Conservation (phyloP, 2,797 vertebrate species). For the Menidia menidia region DNA sequence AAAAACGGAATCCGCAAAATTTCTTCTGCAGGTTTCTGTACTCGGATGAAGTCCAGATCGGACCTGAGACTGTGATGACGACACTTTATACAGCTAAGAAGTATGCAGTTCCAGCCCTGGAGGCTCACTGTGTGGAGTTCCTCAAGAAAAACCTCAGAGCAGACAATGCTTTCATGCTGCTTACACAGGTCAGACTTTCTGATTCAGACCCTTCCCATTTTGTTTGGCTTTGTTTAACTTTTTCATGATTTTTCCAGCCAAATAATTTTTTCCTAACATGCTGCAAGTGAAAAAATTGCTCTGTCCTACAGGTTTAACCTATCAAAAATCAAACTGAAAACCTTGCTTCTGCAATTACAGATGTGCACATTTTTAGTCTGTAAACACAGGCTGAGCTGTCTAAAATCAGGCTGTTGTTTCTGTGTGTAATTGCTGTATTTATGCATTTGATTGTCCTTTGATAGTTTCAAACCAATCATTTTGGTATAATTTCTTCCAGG, state of each 20-base stretch:
- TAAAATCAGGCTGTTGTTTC: too few species aligned
- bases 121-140: conserved; percentile 98
- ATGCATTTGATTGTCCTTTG: too few species aligned
- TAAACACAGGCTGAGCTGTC: too few species aligned
- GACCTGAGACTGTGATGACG: conserved; percentile 98
- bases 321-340: too few species aligned
- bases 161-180: conserved; percentile 97
- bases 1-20: not conserved
- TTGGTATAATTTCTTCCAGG: too few species aligned
- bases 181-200: conserved; percentile 88
- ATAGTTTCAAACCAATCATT: too few species aligned
- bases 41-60: conserved; percentile 97
- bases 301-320: too few species aligned
- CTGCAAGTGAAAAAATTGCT: too few species aligned
- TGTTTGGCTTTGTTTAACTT: not conserved
- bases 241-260: not conserved
- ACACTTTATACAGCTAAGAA: conserved; percentile 99
- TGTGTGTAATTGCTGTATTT: too few species aligned
- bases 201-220: not conserved
- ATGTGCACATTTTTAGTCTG: too few species aligned
- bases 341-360: too few species aligned
- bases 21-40: conserved; percentile 89
- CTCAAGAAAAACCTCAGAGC: conserved; percentile 97
- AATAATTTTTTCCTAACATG: not conserved
- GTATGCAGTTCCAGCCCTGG: conserved; percentile 95